Conservation (phyloP, 2,797 vertebrate species). For the Liasis olivaceus region DNA sequence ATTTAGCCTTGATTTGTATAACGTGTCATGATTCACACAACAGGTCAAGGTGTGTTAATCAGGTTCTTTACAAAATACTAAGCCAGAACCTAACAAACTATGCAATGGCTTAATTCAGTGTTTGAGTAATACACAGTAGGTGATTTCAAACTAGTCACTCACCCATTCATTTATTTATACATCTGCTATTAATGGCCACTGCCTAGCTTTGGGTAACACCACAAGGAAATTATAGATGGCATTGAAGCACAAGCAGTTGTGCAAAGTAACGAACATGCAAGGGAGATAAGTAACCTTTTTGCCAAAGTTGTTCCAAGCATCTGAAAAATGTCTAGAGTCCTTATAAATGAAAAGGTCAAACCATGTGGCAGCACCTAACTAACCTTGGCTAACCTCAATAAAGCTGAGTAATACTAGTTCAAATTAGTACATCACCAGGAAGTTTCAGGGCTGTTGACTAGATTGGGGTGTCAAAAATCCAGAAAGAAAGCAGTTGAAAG, state of each 20-base stretch:
- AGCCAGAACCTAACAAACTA: background rate
- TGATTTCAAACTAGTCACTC: background rate
- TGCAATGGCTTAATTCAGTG: background rate
- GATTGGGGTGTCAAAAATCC: too few species aligned
- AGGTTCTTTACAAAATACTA: background rate
- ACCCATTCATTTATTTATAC: background rate
- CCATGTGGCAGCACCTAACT: too few species aligned
- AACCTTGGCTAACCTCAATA: too few species aligned
- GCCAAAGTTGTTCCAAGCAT: slow-evolving; percentile 59
- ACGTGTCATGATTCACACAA: background rate
- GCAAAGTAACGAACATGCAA: background rate
- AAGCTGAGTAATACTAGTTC: too few species aligned
- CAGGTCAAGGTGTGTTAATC: background rate
- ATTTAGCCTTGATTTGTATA: background rate
- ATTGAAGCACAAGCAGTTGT: slow-evolving; percentile 37
- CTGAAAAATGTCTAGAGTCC: slow-evolving; percentile 68
- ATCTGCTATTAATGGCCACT: background rate
- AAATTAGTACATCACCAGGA: too few species aligned
- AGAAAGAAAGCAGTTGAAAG: too few species aligned
- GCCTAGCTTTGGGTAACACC: background rate
- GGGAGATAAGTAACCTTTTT: slow-evolving; percentile 38
- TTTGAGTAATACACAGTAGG: too few species aligned
- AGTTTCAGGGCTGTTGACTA: too few species aligned
- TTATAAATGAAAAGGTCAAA: slow-evolving; percentile 35
- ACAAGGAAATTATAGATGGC: slow-evolving; percentile 1